A percentile compares a stretch with the other conserved stretches of the same genome.
These are phyloP conservation scores for Bergia sp. DNA, from an alignment of 92 coral and sea anemone genomes.

Conservation along the genomic window DNA sequence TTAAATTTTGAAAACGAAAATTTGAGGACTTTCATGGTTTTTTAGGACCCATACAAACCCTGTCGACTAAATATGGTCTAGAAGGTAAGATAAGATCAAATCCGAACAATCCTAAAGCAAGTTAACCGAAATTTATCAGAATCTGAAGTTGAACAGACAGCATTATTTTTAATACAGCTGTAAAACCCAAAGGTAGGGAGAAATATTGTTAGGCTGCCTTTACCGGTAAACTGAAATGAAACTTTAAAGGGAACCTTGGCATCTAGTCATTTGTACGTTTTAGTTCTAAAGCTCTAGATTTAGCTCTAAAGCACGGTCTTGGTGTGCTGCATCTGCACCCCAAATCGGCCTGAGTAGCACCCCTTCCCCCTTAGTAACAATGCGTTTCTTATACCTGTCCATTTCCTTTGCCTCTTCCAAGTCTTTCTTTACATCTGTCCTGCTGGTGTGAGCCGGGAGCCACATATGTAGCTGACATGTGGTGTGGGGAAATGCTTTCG, in stretches of 20 bases:
- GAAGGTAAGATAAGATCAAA: no score
- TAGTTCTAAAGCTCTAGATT: no score
- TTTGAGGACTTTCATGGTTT: no score
- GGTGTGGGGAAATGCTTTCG: constrained; percentile 72
- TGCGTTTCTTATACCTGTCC: constrained; percentile 56
- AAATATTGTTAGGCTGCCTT: neutral
- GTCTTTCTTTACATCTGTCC: constrained; percentile 74
- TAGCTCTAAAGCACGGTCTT: neutral
- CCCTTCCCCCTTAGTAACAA: neutral
- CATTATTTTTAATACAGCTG: neutral
- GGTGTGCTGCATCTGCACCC: neutral
- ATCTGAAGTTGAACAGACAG: neutral
- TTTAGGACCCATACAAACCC: no score
- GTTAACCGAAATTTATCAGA: no score
- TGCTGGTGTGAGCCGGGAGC: constrained; percentile 65
- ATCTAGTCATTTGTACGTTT: no score
- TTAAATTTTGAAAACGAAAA: no score
- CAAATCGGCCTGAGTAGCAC: no score
- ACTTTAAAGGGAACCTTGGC: no score
- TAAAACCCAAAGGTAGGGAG: neutral
- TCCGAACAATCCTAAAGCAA: no score
- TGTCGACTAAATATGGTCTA: no score
- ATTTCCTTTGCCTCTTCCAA: constrained; percentile 75
- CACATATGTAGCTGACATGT: constrained; percentile 76
- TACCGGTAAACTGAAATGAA: neutral